Evolutionary conservation across 2,888 invertebrate species (phyloP).

Genomic region (Lamproptera curius): DNA sequence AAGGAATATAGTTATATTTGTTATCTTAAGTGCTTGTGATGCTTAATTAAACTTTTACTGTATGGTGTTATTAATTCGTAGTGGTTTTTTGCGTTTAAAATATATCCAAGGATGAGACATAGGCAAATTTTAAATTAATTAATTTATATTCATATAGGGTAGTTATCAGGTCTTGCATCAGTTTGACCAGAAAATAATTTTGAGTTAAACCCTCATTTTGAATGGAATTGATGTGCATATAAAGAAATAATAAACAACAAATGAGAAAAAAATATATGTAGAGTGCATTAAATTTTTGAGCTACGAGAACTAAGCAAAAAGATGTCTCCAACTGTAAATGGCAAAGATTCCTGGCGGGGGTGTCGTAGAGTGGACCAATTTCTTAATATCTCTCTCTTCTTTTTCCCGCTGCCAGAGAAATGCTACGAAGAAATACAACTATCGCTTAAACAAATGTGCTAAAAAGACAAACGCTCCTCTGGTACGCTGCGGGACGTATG

Average conservation of each 20-base stretch:
- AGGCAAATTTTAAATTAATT: too few relatives aligned
- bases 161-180: too few relatives aligned
- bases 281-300: slow-evolving; percentile 13
- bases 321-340: slow-evolving; percentile 1
- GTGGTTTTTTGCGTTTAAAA: too few relatives aligned
- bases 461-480: slow-evolving; percentile 75
- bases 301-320: slow-evolving; percentile 1
- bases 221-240: too few relatives aligned
- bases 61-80: too few relatives aligned
- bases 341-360: slow-evolving; percentile 12
- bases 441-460: slow-evolving; percentile 73
- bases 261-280: slow-evolving; percentile 18
- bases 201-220: too few relatives aligned
- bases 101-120: too few relatives aligned
- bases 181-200: too few relatives aligned
- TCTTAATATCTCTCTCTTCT: slow-evolving; percentile 36
- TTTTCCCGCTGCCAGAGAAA: slow-evolving; percentile 45
- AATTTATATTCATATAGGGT: too few relatives aligned
- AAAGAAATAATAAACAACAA: slow-evolving; percentile 3
- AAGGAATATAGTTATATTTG: too few relatives aligned
- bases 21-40: too few relatives aligned
- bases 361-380: slow-evolving; percentile 34
- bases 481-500: slow-evolving; percentile 67
- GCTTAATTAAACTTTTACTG: too few relatives aligned
- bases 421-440: slow-evolving; percentile 67